Evolutionary conservation across 2,797 vertebrate genomes (phyloP), one percentile per base, ranked within the genome.

Genomic region (Phalanger gymnotis): DNA sequence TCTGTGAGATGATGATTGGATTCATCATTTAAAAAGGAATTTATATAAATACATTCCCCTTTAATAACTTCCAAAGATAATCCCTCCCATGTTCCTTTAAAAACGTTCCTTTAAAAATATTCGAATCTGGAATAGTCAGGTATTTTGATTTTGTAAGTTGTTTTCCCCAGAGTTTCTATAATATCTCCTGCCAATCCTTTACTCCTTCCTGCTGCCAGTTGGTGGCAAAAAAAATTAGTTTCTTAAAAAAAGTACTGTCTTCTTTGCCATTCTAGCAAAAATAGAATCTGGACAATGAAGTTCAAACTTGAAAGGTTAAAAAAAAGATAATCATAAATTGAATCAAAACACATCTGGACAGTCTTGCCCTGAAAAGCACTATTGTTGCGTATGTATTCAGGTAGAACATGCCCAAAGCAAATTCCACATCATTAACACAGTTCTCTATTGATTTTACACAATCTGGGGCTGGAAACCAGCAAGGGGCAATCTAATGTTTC

Each of bases 11-110:
- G 96, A 97, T 97, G 95, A 98, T 95, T 98, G 96, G 97, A 98
- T 98, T 98, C 14, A 97, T 97, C 97, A 98, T 98, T 98, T 97
- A 96, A 95, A 97, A 97, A 97, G 73, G 90, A 73, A 97, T 98
- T 93, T 96, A 94, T 97, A 97, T 97, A 98, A 98, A 98, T 96
- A 97, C 31, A 95, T 97, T 87, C 61, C 95, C 96, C 96, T 97
- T 93, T 97, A 98, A 98, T 98, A 98, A 97, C 95, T 92, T 90
- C 28, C 66, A 96, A 97, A 97, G 34, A 97, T 97, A 97, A 98
- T 97, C 54, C n/a, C 90, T 90, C n/a, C 1, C 9, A 34, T 0
- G 10, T 27, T 92, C 22, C 0, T 94, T 95, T 94, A 73, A 13
- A 27, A 19, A 0, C 52, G 51, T 93, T 94, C 93, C 53, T 96